A percentile compares a stretch with the other conserved stretches of the same genome.
Evolutionary conservation across 2,888 invertebrate species (phyloP).

Genomic region (Kuschelorhynchus macadamiae): DNA sequence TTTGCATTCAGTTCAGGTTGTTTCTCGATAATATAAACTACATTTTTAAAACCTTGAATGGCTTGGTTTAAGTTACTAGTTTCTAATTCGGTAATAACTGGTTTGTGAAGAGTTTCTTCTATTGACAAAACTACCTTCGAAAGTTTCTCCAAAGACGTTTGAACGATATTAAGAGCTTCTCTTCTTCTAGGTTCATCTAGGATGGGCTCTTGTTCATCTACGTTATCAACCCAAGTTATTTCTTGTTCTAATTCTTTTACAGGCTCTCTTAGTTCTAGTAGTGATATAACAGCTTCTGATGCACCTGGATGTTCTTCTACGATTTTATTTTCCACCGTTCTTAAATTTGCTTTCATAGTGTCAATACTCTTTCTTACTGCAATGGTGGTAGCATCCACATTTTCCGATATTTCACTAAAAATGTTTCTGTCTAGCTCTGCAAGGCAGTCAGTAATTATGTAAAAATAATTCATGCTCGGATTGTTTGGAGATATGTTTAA

Average conservation of each 20-base stretch:
- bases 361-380: slow-evolving; percentile 42
- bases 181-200: slow-evolving; percentile 19
- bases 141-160: slow-evolving; percentile 51
- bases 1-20: neutral
- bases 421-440: neutral
- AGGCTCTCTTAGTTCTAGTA: slow-evolving; percentile 53
- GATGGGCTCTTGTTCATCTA: slow-evolving; percentile 3
- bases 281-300: slow-evolving; percentile 46
- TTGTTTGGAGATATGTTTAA: too few species aligned
- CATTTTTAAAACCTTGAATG: slow-evolving; percentile 43
- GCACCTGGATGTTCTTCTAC: slow-evolving; percentile 50
- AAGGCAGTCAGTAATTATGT: neutral
- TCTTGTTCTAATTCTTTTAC: slow-evolving; percentile 47
- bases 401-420: neutral
- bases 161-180: slow-evolving; percentile 36
- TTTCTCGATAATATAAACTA: slow-evolving; percentile 41
- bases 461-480: too few species aligned
- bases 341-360: slow-evolving; percentile 51
- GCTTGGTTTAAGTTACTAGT: slow-evolving; percentile 50
- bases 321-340: slow-evolving; percentile 47
- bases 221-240: too few species aligned
- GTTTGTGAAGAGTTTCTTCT: slow-evolving; percentile 51
- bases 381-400: neutral
- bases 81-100: slow-evolving; percentile 49
- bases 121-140: slow-evolving; percentile 44